phyloP scores from a whole-genome alignment of 2,113 vertebrate species.

The Paramormyrops kingsleyae region DNA sequence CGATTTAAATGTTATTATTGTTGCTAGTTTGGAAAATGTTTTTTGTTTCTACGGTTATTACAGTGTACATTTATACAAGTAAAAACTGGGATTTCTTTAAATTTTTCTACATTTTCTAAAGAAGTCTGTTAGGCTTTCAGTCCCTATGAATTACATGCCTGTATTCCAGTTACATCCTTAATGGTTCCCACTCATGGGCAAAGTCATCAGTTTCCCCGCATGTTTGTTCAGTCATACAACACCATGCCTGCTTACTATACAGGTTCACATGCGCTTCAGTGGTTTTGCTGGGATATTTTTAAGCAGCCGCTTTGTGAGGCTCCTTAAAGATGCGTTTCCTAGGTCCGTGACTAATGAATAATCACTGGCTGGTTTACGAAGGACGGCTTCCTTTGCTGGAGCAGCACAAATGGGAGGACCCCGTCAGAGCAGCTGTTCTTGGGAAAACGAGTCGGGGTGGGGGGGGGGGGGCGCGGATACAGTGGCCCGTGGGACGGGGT shows the following conservation, averaged over 20 bases:
- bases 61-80: background rate
- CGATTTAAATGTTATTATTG: background rate
- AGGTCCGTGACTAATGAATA: background rate
- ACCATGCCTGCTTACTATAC: background rate
- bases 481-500: constrained; percentile 34
- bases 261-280: background rate
- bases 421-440: constrained; percentile 52
- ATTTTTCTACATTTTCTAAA: background rate
- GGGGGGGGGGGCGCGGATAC: constrained; percentile 46
- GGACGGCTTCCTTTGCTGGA: background rate
- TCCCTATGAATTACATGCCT: background rate
- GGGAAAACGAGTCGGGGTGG: constrained; percentile 37
- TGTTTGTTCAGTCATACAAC: background rate
- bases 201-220: background rate
- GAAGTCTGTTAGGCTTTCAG: background rate
- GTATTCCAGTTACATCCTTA: background rate
- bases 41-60: background rate
- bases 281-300: background rate
- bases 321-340: background rate
- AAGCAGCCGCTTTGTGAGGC: background rate
- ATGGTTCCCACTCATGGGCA: background rate
- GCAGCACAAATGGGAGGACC: constrained; percentile 25
- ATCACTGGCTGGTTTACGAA: background rate
- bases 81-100: background rate
- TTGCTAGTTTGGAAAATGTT: background rate